Conservation (phyloP, 2,113 vertebrate species). For the Anseranas semipalmata region DNA sequence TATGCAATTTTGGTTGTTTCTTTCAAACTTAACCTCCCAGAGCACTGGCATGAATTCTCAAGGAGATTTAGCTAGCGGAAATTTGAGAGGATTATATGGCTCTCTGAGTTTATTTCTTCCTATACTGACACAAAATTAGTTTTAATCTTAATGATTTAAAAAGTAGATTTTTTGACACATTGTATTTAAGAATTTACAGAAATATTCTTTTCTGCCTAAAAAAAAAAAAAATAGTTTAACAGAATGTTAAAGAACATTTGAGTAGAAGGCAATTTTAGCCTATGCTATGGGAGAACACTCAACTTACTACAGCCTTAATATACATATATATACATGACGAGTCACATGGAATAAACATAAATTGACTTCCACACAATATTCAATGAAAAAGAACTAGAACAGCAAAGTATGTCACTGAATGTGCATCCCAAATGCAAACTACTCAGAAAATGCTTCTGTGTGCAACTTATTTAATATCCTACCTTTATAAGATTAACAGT, state of each 20-base stretch:
- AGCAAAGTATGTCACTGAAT: background rate
- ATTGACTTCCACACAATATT: background rate
- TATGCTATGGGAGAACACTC: background rate
- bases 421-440: fast-evolving
- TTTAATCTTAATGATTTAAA: background rate
- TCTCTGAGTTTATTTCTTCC: background rate
- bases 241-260: background rate
- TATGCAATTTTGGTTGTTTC: background rate
- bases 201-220: background rate
- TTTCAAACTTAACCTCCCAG: background rate
- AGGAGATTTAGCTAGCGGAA: background rate
- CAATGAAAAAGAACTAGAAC: background rate
- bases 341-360: background rate
- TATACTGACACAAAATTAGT: background rate
- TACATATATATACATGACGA: background rate
- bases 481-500: background rate
- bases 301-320: background rate
- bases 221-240: background rate
- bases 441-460: background rate
- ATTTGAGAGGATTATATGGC: background rate
- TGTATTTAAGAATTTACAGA: background rate
- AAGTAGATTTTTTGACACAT: background rate
- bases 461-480: background rate
- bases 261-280: background rate
- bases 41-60: background rate